Percentiles rank a stretch among this genome's conserved stretches.
Conservation (phyloP, 2,113 vertebrate genomes). For the Chlamydotis undulata region DNA sequence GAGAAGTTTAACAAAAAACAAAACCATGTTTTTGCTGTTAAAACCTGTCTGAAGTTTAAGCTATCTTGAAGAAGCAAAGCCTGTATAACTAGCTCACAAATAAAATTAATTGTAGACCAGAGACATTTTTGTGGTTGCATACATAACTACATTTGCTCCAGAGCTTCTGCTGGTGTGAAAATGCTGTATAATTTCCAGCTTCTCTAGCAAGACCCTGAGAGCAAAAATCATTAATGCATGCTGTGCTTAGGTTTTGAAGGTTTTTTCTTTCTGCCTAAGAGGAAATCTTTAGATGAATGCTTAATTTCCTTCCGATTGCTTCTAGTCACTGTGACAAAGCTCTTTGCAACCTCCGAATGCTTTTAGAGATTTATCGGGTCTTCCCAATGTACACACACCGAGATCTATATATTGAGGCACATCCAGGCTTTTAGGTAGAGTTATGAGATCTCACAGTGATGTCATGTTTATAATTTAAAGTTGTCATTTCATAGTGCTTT, state of each 20-base stretch:
- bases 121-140: neutral
- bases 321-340: neutral
- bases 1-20: neutral
- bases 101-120: neutral
- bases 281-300: neutral
- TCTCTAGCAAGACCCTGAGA: neutral
- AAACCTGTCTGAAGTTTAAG: neutral
- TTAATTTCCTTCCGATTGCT: neutral
- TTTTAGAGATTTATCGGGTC: neutral
- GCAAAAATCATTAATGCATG: neutral
- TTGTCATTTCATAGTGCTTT: neutral
- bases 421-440: neutral
- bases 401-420: neutral
- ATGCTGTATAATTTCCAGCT: neutral
- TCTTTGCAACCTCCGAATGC: neutral
- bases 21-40: neutral
- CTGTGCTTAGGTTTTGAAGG: neutral
- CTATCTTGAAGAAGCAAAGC: neutral
- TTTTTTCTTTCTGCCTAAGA: neutral
- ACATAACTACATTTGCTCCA: neutral
- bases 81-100: neutral
- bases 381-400: neutral
- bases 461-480: neutral
- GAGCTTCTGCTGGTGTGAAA: neutral
- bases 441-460: neutral